phyloP scores from a whole-genome alignment of 2,888 invertebrate genomes.

The Dysmachus trigonus region DNA sequence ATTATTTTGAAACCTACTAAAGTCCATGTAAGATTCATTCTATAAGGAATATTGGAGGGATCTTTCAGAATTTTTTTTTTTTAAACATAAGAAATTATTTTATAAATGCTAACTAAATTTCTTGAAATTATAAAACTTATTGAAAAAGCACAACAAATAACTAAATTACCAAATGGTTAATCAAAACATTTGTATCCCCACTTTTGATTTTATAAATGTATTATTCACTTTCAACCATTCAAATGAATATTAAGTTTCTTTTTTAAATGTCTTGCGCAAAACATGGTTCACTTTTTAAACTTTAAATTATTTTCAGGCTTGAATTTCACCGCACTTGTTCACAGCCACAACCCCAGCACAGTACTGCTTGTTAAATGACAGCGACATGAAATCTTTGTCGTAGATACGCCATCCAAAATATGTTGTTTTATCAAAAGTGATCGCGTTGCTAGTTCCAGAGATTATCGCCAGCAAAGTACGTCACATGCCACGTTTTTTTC shows the following conservation, averaged over 20 bases:
- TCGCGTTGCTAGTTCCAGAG: background rate
- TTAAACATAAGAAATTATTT: no score
- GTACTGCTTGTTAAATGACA: background rate
- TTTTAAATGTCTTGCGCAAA: background rate
- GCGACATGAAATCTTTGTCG: background rate
- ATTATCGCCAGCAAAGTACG: background rate
- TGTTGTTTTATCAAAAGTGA: background rate
- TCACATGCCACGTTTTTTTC: background rate
- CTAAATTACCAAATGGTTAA: background rate
- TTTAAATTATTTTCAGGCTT: background rate
- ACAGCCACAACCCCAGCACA: background rate
- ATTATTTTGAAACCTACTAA: no score
- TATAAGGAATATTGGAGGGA: no score
- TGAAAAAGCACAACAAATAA: no score
- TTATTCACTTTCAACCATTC: background rate
- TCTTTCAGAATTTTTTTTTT: no score
- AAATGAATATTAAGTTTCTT: background rate
- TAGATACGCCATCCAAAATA: background rate
- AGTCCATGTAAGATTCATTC: no score
- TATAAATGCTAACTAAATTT: no score
- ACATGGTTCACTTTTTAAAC: background rate
- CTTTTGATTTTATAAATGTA: background rate
- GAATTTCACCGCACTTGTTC: background rate
- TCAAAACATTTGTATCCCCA: background rate
- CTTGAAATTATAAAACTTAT: no score